Base-by-base conservation (phyloP, 2,113 vertebrate genomes). In the Alosa alosa region DNA sequence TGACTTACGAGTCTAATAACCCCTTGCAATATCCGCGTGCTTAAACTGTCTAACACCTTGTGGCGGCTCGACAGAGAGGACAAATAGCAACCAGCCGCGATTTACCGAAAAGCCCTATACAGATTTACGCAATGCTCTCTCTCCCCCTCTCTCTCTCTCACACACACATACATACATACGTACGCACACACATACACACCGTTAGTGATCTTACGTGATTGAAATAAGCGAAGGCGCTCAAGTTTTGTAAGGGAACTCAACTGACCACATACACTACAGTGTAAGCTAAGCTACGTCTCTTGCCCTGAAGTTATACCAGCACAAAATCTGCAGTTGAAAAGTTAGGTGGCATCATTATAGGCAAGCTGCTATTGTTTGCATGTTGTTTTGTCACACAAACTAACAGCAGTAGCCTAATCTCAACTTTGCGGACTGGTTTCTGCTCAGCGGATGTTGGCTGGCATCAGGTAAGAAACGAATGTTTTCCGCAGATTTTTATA, bases 1-100 rank as follows among this genome's bases (percentile, higher is more conserved):
- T 99, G 98, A 99, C 97, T 99, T 99, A 97, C 99, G 97, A 99
- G 97, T 99, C 97, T 98, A 99, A 99, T 98, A 97, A 97, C 96
- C 97, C 97, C 97, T 97, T 96, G 96, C 97, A 98, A 98, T 98
- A 96, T 97, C 97, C 97, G 96, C 96, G 96, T 97, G 96, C 96
- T 97, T 97, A 96, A 97, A 98, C 96, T 97, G 97, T 96, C 96
- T 96, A 93, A 96, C 96, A 99, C 97, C 97, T 98, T 96, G 96
- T 31, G 64, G 95, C 96, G 96, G 95, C 95, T 97, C 94, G 87
- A 93, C 91, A 88, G 89, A 93, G 93, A 93, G 95, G 95, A 96
- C 95, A 96, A 94, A 96, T 95, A 96, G 96, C 95, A 93, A 96
- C 94, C 95, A 95, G 91, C 92, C 94, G 88, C 93, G 94, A 93